phyloP scores from a whole-genome alignment of 2,797 vertebrate genomes.

The Pangasius krempfi region DNA sequence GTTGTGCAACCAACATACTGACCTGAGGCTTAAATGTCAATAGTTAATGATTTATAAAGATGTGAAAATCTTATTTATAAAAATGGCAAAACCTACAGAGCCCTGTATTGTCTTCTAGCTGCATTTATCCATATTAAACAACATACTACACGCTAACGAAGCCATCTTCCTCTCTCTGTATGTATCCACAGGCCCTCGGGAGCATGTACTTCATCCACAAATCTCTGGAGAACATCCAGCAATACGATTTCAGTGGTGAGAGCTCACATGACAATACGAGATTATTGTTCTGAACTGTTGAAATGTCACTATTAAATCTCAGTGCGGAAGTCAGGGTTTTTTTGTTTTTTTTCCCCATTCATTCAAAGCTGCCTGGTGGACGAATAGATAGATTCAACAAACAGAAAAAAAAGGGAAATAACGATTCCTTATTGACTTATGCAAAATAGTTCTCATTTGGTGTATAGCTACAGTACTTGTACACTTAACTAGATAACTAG shows the following conservation, averaged over 20 bases:
- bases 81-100: not conserved
- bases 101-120: not conserved
- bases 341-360: not conserved
- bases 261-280: not conserved
- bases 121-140: not conserved
- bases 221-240: conserved; percentile 74
- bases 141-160: not conserved
- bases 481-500: not conserved
- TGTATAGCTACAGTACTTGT: not conserved
- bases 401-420: not conserved
- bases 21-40: not conserved
- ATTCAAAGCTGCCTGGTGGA: not conserved
- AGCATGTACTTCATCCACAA: conserved; percentile 85
- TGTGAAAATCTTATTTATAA: too few species aligned
- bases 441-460: not conserved
- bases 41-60: not conserved
- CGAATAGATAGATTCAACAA: not conserved
- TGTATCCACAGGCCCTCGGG: conserved; percentile 77
- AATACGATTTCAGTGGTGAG: conserved; percentile 84
- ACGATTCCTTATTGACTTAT: not conserved
- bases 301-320: not conserved
- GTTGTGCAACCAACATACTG: not conserved
- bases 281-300: not conserved
- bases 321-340: not conserved
- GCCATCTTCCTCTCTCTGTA: conserved; percentile 54